Percentiles rank a stretch among this genome's conserved stretches.
phyloP scores from a whole-genome alignment of 2,113 vertebrate genomes.

The Sturnus vulgaris region DNA sequence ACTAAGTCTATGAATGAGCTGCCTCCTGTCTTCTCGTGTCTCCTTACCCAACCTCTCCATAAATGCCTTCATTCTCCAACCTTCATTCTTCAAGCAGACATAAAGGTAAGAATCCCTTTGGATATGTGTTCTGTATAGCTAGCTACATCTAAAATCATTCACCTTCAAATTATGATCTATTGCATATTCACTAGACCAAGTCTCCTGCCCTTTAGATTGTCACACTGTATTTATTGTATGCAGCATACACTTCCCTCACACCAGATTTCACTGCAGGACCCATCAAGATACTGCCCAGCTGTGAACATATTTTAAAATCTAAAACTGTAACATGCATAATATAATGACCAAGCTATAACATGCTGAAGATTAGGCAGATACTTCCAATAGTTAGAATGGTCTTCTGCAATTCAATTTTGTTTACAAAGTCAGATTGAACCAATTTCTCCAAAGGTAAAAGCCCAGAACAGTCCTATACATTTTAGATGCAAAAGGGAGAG shows the following conservation, averaged over 20 bases:
- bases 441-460: neutral
- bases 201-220: neutral
- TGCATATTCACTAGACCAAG: neutral
- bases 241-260: neutral
- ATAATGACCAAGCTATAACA: neutral
- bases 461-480: neutral
- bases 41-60: neutral
- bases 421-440: neutral
- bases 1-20: conserved; percentile 1
- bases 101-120: neutral
- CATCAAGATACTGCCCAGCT: neutral
- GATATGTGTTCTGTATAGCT: neutral
- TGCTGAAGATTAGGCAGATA: neutral
- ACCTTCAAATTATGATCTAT: neutral
- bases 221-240: neutral
- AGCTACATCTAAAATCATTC: neutral
- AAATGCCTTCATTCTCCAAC: neutral
- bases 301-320: neutral
- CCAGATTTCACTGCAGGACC: neutral
- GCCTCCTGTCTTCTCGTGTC: neutral
- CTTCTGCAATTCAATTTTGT: neutral
- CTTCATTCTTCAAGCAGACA: neutral
- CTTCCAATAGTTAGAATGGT: neutral
- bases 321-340: neutral
- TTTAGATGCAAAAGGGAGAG: neutral